Conservation (phyloP, 35 echinoderm and acorn worm species). For the Heliocidaris erythrogramma region DNA sequence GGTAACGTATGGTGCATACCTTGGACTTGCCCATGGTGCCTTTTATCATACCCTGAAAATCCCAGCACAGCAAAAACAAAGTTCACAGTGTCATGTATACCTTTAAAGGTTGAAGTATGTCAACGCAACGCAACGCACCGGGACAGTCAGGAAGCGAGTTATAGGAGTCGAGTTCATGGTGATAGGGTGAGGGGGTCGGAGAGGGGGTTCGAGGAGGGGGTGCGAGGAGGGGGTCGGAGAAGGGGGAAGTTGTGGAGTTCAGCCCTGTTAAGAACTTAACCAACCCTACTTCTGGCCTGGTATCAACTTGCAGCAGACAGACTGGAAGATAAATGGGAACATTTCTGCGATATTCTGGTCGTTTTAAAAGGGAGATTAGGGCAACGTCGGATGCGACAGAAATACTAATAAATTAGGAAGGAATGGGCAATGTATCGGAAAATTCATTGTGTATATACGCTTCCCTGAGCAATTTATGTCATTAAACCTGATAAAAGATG, state of each 20-base stretch:
- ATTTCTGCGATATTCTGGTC: not conserved
- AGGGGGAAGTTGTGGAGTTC: slow-evolving; percentile 7
- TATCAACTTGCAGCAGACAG: not conserved
- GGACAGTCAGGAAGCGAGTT: not conserved
- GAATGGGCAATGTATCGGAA: not conserved
- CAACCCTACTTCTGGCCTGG: not conserved
- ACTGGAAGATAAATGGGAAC: not conserved
- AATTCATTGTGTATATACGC: not conserved
- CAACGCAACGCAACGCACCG: not conserved
- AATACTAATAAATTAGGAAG: not conserved
- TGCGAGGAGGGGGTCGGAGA: not conserved
- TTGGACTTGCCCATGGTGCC: too few relatives aligned
- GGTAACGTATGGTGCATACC: too few relatives aligned
- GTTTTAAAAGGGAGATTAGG: not conserved
- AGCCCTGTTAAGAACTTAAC: not conserved
- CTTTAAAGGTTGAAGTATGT: not conserved
- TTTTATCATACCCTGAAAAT: too few relatives aligned
- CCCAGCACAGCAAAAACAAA: too few relatives aligned
- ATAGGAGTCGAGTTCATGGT: not conserved
- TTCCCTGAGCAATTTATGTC: not conserved
- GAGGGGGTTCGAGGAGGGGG: too few relatives aligned
- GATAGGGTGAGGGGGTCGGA: too few relatives aligned
- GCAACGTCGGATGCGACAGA: too few relatives aligned
- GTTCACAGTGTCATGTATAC: not conserved
- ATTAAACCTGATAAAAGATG: not conserved